A percentile compares a stretch with the other conserved stretches of the same genome.
phyloP scores from a whole-genome alignment of 2,888 invertebrate species.

The Mallateleia sp. region DNA sequence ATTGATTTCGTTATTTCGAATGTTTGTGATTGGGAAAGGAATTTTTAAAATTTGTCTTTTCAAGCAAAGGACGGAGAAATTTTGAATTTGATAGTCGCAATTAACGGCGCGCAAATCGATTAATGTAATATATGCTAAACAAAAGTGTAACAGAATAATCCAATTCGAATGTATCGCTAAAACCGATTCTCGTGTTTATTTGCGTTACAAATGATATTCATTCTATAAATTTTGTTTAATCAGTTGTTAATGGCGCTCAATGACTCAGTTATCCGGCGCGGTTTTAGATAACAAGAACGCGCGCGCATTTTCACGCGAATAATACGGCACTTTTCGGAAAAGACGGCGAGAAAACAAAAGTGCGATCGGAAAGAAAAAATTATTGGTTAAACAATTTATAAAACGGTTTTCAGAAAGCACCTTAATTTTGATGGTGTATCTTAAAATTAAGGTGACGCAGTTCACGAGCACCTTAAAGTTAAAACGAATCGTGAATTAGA shows the following conservation, averaged over 20 bases:
- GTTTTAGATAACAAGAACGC: slow-evolving; percentile 68
- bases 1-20: neutral
- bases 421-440: no score
- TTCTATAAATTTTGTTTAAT: slow-evolving; percentile 75
- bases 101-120: slow-evolving; percentile 21
- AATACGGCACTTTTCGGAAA: neutral
- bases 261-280: slow-evolving; percentile 64
- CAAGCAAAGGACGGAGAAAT: neutral
- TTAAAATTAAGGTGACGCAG: no score
- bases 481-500: no score
- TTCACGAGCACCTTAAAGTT: no score
- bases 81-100: neutral
- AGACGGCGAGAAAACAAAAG: no score
- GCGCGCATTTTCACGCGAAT: slow-evolving; percentile 34
- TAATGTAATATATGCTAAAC: slow-evolving; percentile 38
- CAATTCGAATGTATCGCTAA: slow-evolving; percentile 50
- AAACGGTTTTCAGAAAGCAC: no score
- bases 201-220: slow-evolving; percentile 67
- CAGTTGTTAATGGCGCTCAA: slow-evolving; percentile 69
- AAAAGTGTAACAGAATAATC: slow-evolving; percentile 48
- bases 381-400: no score
- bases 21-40: no score
- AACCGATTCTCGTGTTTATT: slow-evolving; percentile 64
- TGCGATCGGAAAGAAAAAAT: no score
- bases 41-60: neutral